Percentiles rank a stretch among this genome's conserved stretches.
phyloP scores from a whole-genome alignment of 2,113 vertebrate species.

The Miniopterus natalensis region DNA sequence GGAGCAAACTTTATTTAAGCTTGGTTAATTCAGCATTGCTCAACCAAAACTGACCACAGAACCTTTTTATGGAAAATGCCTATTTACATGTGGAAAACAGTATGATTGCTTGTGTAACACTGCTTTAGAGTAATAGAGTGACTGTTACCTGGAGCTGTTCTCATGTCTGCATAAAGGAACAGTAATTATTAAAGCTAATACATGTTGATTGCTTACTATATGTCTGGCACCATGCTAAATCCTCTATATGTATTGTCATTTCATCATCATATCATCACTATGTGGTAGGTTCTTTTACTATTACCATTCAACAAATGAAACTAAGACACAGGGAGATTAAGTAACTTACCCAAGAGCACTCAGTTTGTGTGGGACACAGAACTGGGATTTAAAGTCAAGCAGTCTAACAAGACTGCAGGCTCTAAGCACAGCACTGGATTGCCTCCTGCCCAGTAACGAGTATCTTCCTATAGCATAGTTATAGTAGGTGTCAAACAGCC shows the following conservation, averaged over 20 bases:
- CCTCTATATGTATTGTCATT: neutral
- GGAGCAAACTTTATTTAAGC: conserved; percentile 3
- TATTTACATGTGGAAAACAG: neutral
- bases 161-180: neutral
- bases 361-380: neutral
- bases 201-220: neutral
- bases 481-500: neutral
- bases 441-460: neutral
- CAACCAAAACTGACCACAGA: neutral
- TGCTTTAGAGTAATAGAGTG: neutral
- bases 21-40: conserved; percentile 40
- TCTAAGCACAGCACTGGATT: neutral
- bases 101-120: neutral
- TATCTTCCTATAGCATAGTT: neutral
- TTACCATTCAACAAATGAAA: neutral
- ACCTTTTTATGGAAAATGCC: neutral
- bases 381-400: neutral
- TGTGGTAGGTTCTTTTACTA: neutral
- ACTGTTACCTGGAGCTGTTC: neutral
- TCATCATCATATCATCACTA: neutral
- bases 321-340: neutral
- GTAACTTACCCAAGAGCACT: neutral
- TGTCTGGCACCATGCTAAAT: neutral
- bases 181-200: neutral
- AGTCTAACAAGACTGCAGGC: neutral